Percentiles rank a stretch among this genome's conserved stretches.
These are phyloP conservation scores for Tricholauxania praeusta DNA, from an alignment of 2,888 invertebrate genomes.

Conservation along the genomic window DNA sequence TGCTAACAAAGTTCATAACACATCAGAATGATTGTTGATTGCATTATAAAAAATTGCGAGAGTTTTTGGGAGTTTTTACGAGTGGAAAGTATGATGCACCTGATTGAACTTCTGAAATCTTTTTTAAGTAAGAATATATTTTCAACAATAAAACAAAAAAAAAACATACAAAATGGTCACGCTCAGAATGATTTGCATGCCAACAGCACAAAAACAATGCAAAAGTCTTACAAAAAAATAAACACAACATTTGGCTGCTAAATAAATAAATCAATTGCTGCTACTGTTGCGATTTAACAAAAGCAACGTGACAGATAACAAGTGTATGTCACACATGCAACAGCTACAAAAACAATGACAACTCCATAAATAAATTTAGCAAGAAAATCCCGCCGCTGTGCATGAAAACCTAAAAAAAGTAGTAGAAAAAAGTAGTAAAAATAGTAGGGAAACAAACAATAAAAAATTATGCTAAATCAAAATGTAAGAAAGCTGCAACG, in stretches of 20 bases:
- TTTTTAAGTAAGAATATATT: no score
- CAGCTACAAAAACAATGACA: conserved; percentile 8
- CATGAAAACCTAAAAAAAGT: no score
- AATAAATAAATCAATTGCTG: conserved; percentile 31
- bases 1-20: no score
- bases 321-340: conserved; percentile 9
- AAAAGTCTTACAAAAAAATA: conserved; percentile 20
- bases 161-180: conserved; percentile 3
- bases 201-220: conserved; percentile 1
- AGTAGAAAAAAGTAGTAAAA: neutral
- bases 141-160: no score
- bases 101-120: no score
- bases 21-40: no score
- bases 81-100: no score
- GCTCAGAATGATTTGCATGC: neutral
- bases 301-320: conserved; percentile 25
- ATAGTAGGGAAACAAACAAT: neutral
- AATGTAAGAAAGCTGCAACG: conserved; percentile 1
- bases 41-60: no score
- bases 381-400: neutral
- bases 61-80: no score
- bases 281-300: neutral
- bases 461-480: conserved; percentile 25
- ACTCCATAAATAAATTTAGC: conserved; percentile 17
- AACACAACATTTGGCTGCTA: conserved; percentile 8